These are phyloP conservation scores for Illadopsis cleaveri DNA, from an alignment of 2,113 vertebrate genomes.

Conservation along the genomic window DNA sequence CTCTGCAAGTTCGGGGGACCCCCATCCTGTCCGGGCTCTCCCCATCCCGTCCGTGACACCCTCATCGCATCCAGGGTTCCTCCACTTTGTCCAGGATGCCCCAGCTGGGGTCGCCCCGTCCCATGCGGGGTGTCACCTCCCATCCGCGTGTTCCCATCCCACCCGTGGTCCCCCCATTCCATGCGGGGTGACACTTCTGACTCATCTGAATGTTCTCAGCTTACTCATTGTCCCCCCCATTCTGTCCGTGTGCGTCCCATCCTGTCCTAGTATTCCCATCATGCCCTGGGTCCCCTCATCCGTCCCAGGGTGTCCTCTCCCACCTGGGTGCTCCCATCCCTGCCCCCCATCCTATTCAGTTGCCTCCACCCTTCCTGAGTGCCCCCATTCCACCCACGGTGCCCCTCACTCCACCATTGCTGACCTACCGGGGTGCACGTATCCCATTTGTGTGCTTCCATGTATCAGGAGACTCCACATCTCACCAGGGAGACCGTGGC, in stretches of 20 bases:
- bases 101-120: too few species aligned
- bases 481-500: not conserved
- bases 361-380: too few species aligned
- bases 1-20: not conserved
- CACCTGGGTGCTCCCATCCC: too few species aligned
- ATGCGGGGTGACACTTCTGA: not conserved
- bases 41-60: not conserved
- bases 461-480: not conserved
- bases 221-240: not conserved
- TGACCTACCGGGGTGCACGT: too few species aligned
- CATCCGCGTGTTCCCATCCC: not conserved
- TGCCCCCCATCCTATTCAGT: not conserved
- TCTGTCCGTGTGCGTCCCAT: not conserved
- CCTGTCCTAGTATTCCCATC: not conserved
- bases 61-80: not conserved
- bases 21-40: not conserved
- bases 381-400: not conserved
- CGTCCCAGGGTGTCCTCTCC: not conserved
- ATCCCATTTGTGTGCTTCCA: not conserved
- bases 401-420: not conserved
- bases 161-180: not conserved
- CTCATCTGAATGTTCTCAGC: too few species aligned
- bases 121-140: not conserved
- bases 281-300: not conserved
- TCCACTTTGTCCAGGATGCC: not conserved